These are phyloP conservation scores for Prinia subflava DNA, from an alignment of 2,113 vertebrate genomes.

Conservation along the genomic window DNA sequence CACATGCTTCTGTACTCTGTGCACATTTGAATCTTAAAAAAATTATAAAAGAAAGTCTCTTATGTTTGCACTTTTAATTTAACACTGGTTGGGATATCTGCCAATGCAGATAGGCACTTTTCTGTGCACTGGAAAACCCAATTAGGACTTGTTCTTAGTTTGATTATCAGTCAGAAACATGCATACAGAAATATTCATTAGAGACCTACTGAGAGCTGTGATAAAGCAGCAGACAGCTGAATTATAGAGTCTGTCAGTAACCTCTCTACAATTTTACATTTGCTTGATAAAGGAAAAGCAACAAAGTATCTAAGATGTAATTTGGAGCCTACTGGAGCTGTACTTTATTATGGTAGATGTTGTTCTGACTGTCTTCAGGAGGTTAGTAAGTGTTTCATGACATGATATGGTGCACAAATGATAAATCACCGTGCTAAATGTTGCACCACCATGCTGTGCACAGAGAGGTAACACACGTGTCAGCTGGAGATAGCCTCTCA, in stretches of 20 bases:
- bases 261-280: constrained; percentile 61
- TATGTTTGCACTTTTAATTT: constrained; percentile 69
- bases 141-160: constrained; percentile 76
- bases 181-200: constrained; percentile 75
- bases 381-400: not conserved
- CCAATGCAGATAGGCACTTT: constrained; percentile 63
- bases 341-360: not conserved
- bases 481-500: not conserved
- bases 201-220: constrained; percentile 73
- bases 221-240: constrained; percentile 76
- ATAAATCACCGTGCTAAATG: not conserved
- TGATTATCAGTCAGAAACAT: constrained; percentile 78
- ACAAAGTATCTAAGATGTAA: constrained; percentile 68
- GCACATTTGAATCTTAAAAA: not conserved
- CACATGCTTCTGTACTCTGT: not conserved
- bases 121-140: constrained; percentile 72
- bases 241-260: constrained; percentile 71
- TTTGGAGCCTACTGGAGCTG: constrained; percentile 38
- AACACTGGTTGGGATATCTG: constrained; percentile 67
- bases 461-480: rapidly evolving
- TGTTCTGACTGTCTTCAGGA: constrained; percentile 50
- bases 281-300: constrained; percentile 72
- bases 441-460: not conserved
- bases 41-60: constrained; percentile 12
- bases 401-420: not conserved